Evolutionary conservation across 2,113 vertebrate genomes (phyloP).

Genomic region (Trichomycterus rosablanca): DNA sequence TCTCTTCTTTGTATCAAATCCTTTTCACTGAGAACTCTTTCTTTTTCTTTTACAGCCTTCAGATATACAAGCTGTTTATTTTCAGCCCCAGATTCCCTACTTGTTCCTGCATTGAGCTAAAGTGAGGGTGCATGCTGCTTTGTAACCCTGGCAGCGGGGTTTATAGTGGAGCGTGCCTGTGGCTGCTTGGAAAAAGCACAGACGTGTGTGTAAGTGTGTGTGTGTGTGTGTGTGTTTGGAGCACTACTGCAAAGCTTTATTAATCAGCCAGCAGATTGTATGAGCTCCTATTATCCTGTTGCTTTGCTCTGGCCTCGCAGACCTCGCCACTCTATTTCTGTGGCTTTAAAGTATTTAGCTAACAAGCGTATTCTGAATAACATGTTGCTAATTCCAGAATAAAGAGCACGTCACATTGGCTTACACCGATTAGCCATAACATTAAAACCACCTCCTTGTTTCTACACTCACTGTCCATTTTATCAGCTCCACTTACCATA

Average conservation of each 20-base stretch:
- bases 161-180: conserved; percentile 36
- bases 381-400: conserved; percentile 45
- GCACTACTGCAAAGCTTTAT: conserved; percentile 45
- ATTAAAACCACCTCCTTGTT: too few relatives aligned
- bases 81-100: conserved; percentile 32
- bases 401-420: conserved; percentile 29
- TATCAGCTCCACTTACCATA: too few relatives aligned
- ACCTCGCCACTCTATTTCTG: conserved; percentile 42
- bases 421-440: too few relatives aligned
- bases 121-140: conserved; percentile 25
- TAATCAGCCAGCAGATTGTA: conserved; percentile 47
- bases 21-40: neutral
- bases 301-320: conserved; percentile 36
- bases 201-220: neutral
- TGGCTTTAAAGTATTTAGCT: conserved; percentile 43
- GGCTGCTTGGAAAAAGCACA: conserved; percentile 30
- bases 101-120: conserved; percentile 27
- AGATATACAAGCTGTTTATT: conserved; percentile 33
- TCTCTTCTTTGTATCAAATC: neutral
- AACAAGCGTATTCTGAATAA: conserved; percentile 52
- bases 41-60: neutral
- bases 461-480: too few relatives aligned
- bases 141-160: conserved; percentile 32
- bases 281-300: conserved; percentile 47
- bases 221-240: conserved; percentile 17